phyloP scores from a whole-genome alignment of 2,113 vertebrate genomes.

The Aptenodytes patagonicus region DNA sequence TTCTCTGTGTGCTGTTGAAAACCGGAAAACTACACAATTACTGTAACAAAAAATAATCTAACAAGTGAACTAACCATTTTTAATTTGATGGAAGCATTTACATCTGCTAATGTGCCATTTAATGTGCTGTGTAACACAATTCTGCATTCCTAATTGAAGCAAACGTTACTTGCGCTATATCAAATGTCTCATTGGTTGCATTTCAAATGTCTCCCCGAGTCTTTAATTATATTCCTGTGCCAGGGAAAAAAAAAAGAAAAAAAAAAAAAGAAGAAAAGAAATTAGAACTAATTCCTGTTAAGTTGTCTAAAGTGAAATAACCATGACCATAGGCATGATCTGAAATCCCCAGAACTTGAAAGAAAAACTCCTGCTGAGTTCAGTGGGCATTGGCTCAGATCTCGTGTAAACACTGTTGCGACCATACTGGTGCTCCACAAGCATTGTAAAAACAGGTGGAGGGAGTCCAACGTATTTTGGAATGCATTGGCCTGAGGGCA shows the following conservation, averaged over 20 bases:
- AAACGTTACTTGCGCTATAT: not conserved
- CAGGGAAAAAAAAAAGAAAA: too few species aligned
- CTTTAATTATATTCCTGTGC: not conserved
- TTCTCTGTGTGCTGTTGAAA: not conserved
- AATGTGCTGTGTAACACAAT: constrained; percentile 37
- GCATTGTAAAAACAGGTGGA: not conserved
- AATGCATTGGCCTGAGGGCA: not conserved
- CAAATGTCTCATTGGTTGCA: not conserved
- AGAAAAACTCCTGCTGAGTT: not conserved
- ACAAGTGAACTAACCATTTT: not conserved
- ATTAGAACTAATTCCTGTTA: not conserved
- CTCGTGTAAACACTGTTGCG: not conserved
- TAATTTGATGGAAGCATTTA: constrained; percentile 27
- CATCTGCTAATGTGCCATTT: constrained; percentile 44
- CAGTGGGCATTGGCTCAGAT: not conserved
- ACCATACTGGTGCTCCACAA: not conserved
- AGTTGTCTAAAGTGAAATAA: not conserved
- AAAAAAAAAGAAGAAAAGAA: not conserved
- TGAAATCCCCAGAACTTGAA: not conserved
- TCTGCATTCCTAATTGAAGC: constrained; percentile 30
- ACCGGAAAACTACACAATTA: not conserved
- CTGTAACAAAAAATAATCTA: constrained; percentile 3
- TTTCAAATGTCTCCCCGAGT: not conserved
- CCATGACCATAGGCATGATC: not conserved
- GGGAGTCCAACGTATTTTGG: not conserved